phyloP scores from a whole-genome alignment of 2,113 vertebrate genomes.

The Panthera leo region DNA sequence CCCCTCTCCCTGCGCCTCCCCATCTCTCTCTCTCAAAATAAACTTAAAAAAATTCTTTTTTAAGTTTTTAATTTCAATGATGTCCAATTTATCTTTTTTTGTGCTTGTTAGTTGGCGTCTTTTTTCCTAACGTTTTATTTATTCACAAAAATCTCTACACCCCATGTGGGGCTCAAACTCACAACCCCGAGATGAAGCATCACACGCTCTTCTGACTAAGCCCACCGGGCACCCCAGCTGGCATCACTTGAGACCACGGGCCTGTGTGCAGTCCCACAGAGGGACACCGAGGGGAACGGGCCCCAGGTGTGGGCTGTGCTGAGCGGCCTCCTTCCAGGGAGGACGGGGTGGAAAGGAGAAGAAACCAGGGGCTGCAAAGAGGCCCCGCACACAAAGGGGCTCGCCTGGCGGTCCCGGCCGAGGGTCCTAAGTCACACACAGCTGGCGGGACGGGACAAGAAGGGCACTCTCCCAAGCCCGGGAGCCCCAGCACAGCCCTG shows the following conservation, averaged over 20 bases:
- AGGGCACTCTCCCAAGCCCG: neutral
- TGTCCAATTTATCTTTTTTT: no score
- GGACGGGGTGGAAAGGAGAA: neutral
- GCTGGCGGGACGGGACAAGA: accelerated
- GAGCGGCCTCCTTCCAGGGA: neutral
- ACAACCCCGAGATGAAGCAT: neutral
- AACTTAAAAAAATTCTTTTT: no score
- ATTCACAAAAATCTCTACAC: neutral
- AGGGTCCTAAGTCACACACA: accelerated
- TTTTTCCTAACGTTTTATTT: neutral
- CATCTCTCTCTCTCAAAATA: no score
- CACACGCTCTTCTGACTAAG: neutral
- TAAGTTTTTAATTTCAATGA: no score
- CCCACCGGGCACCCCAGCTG: neutral
- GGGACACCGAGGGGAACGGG: accelerated
- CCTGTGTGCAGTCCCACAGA: accelerated
- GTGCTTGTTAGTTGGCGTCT: neutral
- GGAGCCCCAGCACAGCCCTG: accelerated
- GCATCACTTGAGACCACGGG: neutral
- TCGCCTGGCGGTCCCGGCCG: accelerated
- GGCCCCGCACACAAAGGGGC: neutral
- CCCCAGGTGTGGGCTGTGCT: neutral
- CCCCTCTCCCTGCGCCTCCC: no score
- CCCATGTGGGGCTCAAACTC: neutral
- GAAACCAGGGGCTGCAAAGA: accelerated